phyloP scores from a whole-genome alignment of 1,140 invertebrate genomes.

The Acromyrmex charruanus region DNA sequence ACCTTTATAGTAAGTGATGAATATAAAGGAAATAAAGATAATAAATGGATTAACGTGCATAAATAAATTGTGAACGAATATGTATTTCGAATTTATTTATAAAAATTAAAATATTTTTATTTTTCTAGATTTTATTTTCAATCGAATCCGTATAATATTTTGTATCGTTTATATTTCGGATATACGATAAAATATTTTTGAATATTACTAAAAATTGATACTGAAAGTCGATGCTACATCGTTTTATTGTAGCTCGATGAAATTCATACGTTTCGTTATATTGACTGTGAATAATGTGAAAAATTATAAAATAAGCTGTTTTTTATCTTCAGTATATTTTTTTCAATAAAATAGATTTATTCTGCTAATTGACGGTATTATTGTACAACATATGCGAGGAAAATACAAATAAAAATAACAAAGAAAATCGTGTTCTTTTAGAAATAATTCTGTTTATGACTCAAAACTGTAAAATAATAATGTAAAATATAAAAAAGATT shows the following conservation, averaged over 20 bases:
- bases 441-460: background rate
- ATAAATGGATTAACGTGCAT: too few relatives aligned
- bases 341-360: constrained; percentile 15
- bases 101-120: background rate
- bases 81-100: background rate
- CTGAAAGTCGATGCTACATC: background rate
- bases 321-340: constrained; percentile 8
- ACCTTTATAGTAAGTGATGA: background rate
- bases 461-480: constrained; percentile 12
- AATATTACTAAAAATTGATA: constrained; percentile 13
- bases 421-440: background rate
- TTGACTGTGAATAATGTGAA: constrained; percentile 3
- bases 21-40: too few relatives aligned
- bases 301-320: background rate
- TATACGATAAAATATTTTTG: background rate
- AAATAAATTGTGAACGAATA: background rate
- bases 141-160: background rate
- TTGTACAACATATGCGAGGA: background rate
- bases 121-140: background rate
- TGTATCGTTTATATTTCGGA: background rate
- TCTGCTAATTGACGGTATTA: background rate
- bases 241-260: background rate
- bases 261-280: constrained; percentile 13
- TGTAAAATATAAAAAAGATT: background rate
- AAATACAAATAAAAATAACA: background rate